These are phyloP conservation scores for Drosophila nigritarsus DNA, from an alignment of 2,888 invertebrate species.

Conservation along the genomic window DNA sequence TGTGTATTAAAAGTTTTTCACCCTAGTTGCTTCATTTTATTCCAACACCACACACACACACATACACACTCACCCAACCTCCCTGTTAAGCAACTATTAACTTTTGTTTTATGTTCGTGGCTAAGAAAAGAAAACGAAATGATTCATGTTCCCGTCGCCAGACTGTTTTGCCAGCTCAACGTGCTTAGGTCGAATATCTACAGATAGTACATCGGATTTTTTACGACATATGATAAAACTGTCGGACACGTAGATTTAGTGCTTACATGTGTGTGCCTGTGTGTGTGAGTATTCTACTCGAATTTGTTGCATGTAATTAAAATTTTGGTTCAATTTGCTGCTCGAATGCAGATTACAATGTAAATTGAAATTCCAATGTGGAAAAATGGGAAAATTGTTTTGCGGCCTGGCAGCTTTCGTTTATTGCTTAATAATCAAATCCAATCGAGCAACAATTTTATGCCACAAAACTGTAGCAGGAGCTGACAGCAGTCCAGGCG, in stretches of 20 bases:
- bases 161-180: constrained; percentile 38
- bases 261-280: neutral
- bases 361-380: constrained; percentile 61
- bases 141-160: constrained; percentile 61
- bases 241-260: constrained; percentile 10
- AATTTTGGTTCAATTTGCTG: constrained; percentile 52
- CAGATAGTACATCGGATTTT: constrained; percentile 2
- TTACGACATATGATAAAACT: constrained; percentile 4
- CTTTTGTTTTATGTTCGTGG: constrained; percentile 72
- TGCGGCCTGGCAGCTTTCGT: constrained; percentile 39
- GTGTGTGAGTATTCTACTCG: constrained; percentile 1
- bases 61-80: constrained; percentile 7
- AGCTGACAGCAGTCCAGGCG: constrained; percentile 7
- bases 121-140: constrained; percentile 39
- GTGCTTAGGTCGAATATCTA: constrained; percentile 9
- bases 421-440: constrained; percentile 68
- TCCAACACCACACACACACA: constrained; percentile 59
- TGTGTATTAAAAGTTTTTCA: constrained; percentile 80
- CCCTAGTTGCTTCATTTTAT: constrained; percentile 72
- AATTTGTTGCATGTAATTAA: constrained; percentile 67
- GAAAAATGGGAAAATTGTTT: constrained; percentile 50
- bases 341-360: constrained; percentile 38
- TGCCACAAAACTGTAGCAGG: constrained; percentile 35
- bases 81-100: constrained; percentile 65
- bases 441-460: constrained; percentile 57